Evolutionary conservation across 2,888 invertebrate genomes (phyloP).

Genomic region (Subacronicta megacephala): DNA sequence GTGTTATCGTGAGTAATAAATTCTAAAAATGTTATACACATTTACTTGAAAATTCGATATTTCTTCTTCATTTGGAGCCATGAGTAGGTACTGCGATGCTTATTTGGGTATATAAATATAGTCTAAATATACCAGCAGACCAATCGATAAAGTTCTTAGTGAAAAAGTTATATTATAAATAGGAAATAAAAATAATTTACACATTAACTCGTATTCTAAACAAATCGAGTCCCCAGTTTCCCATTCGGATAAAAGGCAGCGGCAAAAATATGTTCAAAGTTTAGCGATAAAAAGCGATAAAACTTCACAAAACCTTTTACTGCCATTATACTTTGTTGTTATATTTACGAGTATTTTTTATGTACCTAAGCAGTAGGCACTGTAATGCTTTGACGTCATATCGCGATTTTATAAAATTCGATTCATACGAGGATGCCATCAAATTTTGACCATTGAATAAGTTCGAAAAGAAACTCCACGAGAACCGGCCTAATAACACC

Average conservation of each 20-base stretch:
- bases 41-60: too few species aligned
- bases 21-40: neutral
- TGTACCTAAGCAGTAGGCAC: conserved; percentile 1
- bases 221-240: conserved; percentile 27
- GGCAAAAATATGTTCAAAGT: conserved; percentile 54
- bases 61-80: too few species aligned
- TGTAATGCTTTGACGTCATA: neutral
- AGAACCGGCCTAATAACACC: too few species aligned
- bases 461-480: too few species aligned
- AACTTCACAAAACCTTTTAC: conserved; percentile 40
- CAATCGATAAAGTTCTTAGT: too few species aligned
- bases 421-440: too few species aligned
- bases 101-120: too few species aligned
- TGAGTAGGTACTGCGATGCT: too few species aligned
- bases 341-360: conserved; percentile 9
- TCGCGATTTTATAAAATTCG: neutral
- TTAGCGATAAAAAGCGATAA: conserved; percentile 54
- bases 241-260: conserved; percentile 47
- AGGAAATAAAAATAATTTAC: too few species aligned
- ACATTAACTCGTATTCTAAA: conserved; percentile 4
- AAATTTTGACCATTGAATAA: too few species aligned
- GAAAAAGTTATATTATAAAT: too few species aligned
- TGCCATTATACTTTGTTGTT: conserved; percentile 19
- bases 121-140: too few species aligned
- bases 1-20: neutral